phyloP scores from a whole-genome alignment of 2,113 vertebrate genomes.

The Sphyrna mokarran region DNA sequence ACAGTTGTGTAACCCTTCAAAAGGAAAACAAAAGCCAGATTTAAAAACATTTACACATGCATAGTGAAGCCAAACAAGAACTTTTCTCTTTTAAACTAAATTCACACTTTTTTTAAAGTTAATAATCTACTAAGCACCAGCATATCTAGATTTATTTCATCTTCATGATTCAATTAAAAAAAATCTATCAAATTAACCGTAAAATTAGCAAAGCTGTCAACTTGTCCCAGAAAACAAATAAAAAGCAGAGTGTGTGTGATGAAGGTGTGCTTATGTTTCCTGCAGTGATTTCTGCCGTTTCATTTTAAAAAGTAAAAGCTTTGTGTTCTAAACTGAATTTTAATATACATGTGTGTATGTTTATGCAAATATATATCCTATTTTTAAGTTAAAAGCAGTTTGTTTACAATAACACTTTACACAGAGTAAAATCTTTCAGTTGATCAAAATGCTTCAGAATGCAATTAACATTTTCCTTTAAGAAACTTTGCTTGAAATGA shows the following conservation, averaged over 20 bases:
- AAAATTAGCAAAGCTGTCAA: slow-evolving; percentile 61
- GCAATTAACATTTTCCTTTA: slow-evolving; percentile 49
- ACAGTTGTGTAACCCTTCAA: slow-evolving; percentile 72
- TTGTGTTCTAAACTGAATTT: slow-evolving; percentile 45
- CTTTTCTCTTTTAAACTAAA: slow-evolving; percentile 55
- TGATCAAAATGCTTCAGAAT: slow-evolving; percentile 38
- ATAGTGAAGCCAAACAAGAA: slow-evolving; percentile 61
- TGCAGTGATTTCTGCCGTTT: slow-evolving; percentile 40
- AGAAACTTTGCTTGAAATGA: slow-evolving; percentile 65
- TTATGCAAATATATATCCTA: slow-evolving; percentile 38
- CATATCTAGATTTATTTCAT: slow-evolving; percentile 69
- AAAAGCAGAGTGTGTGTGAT: slow-evolving; percentile 47
- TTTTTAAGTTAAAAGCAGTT: slow-evolving; percentile 38
- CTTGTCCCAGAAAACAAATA: slow-evolving; percentile 55
- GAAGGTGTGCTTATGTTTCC: slow-evolving; percentile 34
- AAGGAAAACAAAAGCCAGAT: slow-evolving; percentile 62
- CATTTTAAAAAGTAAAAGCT: slow-evolving; percentile 54
- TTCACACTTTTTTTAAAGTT: slow-evolving; percentile 70
- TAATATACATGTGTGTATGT: slow-evolving; percentile 38
- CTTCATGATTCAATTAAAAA: slow-evolving; percentile 70
- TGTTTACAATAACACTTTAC: slow-evolving; percentile 38
- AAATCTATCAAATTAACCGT: slow-evolving; percentile 69
- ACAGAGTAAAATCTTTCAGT: slow-evolving; percentile 37
- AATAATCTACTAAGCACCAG: slow-evolving; percentile 78
- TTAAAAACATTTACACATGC: slow-evolving; percentile 82